Percentiles rank a stretch among this genome's conserved stretches.
These are phyloP conservation scores for Triops longicaudatus DNA, from an alignment of 1,140 invertebrate species.

Conservation along the genomic window DNA sequence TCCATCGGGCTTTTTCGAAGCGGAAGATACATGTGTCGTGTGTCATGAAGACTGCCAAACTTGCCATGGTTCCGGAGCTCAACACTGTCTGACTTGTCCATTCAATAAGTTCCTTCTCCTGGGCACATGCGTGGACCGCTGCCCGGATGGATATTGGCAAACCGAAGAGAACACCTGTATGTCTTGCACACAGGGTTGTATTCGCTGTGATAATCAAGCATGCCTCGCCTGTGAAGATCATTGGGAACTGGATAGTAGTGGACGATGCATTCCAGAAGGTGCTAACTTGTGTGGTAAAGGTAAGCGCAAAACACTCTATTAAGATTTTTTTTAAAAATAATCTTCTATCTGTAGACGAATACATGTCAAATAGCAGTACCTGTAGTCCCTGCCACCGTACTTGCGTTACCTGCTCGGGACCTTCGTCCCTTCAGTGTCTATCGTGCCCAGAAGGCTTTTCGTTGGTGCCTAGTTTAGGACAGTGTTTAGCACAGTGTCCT, in stretches of 20 bases:
- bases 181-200: conserved; percentile 22
- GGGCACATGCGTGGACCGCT: conserved; percentile 27
- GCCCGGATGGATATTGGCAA: conserved; percentile 22
- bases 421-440: conserved; percentile 55
- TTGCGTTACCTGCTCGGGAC: conserved; percentile 61
- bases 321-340: background rate
- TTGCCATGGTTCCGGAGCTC: conserved; percentile 35
- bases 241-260: conserved; percentile 23
- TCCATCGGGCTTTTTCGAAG: conserved; percentile 68
- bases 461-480: conserved; percentile 53
- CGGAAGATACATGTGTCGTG: conserved; percentile 56
- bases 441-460: conserved; percentile 50
- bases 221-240: conserved; percentile 23
- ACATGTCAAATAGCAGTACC: conserved; percentile 54
- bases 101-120: conserved; percentile 22
- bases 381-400: conserved; percentile 60
- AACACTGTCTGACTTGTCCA: conserved; percentile 26
- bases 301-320: conserved; percentile 12
- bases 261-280: conserved; percentile 30
- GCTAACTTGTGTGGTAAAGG: conserved; percentile 28
- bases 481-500: conserved; percentile 62
- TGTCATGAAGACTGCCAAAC: conserved; percentile 36
- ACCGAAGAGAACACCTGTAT: conserved; percentile 3
- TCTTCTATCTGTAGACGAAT: conserved; percentile 45
- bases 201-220: background rate